These are phyloP conservation scores for Zootermopsis nevadensis DNA, from an alignment of 2,888 invertebrate species.

Conservation along the genomic window DNA sequence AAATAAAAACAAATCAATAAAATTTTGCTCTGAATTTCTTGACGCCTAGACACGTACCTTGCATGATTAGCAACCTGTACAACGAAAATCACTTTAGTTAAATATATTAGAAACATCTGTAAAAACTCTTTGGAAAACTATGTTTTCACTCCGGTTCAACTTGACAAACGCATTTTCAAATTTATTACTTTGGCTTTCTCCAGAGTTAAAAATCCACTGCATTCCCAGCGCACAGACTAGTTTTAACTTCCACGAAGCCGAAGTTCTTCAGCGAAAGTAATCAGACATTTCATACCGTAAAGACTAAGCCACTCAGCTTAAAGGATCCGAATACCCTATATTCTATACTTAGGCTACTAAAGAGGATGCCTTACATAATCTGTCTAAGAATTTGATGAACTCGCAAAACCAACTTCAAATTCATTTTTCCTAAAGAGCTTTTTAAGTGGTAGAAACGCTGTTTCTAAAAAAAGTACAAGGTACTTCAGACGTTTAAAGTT, in stretches of 20 bases:
- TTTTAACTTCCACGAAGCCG: neutral
- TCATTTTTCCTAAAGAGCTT: conserved; percentile 36
- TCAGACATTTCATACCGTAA: neutral
- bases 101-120: too few species aligned
- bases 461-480: conserved; percentile 28
- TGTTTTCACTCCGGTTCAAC: too few species aligned
- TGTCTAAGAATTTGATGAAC: conserved; percentile 27
- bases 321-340: neutral
- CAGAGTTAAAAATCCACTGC: too few species aligned
- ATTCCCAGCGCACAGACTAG: neutral
- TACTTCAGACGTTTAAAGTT: conserved; percentile 28
- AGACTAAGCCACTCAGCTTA: neutral
- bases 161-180: too few species aligned
- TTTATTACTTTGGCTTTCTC: too few species aligned
- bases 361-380: conserved; percentile 2
- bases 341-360: neutral
- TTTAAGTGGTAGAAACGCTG: conserved; percentile 33
- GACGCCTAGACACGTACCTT: too few species aligned
- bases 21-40: too few species aligned
- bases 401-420: conserved; percentile 29
- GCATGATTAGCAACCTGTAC: too few species aligned
- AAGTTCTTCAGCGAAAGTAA: neutral
- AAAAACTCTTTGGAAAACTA: too few species aligned
- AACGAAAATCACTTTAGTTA: too few species aligned
- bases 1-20: too few species aligned